phyloP scores from a whole-genome alignment of 2,113 vertebrate genomes.

The Platichthys flesus region DNA sequence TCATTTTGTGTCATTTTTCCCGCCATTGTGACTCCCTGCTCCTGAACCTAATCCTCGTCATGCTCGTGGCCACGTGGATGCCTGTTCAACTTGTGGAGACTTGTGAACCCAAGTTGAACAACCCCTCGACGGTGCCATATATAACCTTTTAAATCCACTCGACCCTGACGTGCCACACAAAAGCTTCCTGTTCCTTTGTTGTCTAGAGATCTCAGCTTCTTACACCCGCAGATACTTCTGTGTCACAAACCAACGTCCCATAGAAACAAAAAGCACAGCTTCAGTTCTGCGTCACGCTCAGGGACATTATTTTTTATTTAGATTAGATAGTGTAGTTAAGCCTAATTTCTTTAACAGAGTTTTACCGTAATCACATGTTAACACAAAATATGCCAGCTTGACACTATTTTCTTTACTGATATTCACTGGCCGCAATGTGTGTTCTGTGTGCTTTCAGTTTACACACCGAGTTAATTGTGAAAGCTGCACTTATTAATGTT shows the following conservation, averaged over 20 bases:
- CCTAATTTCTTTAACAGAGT: too few species aligned
- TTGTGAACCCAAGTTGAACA: slow-evolving; percentile 45
- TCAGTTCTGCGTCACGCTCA: too few species aligned
- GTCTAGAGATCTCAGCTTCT: too few species aligned
- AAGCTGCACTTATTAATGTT: not conserved
- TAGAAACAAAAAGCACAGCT: too few species aligned
- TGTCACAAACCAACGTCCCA: slow-evolving; percentile 5
- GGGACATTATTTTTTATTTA: not conserved
- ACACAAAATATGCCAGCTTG: too few species aligned
- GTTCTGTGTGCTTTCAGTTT: too few species aligned
- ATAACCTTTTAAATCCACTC: slow-evolving; percentile 62
- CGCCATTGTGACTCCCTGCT: slow-evolving; percentile 7
- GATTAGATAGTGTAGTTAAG: not conserved
- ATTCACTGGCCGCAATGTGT: too few species aligned
- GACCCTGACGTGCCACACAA: slow-evolving; percentile 26
- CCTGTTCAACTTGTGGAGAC: slow-evolving; percentile 55
- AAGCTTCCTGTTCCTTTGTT: slow-evolving; percentile 31
- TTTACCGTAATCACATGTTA: too few species aligned
- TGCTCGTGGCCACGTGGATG: slow-evolving; percentile 49
- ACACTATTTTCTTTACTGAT: too few species aligned
- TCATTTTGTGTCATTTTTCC: slow-evolving; percentile 17
- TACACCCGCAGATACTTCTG: slow-evolving; percentile 1
- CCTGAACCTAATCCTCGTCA: slow-evolving; percentile 51
- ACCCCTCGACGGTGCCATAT: slow-evolving; percentile 7
- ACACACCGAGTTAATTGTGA: not conserved